Base-by-base conservation (phyloP, 2,888 invertebrate species). In the Bembecia ichneumoniformis region DNA sequence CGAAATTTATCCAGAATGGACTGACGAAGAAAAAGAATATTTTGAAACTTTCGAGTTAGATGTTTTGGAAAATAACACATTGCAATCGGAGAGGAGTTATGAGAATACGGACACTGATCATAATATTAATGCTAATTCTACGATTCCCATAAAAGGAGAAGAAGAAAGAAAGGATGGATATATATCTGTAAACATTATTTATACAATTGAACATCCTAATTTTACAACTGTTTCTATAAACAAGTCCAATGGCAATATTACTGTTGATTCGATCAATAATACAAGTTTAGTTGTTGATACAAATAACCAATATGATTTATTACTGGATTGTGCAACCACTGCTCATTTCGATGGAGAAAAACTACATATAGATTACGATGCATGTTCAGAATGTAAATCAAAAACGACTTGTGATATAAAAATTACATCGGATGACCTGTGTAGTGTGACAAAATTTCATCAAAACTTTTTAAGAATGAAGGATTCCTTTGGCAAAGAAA, bases 141-240 rank as follows among this genome's bases (percentile, higher is more conserved):
- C 16, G 2, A 44, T 35, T 10, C 17, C 34, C 5, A 36, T 9
- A 3, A 9, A 16, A 11, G 15, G 15, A 2, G 65, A 68, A 46
- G 65, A 72, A 48, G 55, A 54, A 52, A 61, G 71, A 52, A 60
- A 55, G 0, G 84, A 84, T 59, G 84, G 84, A 5, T 86, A 75
- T 53, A 47, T 83, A 50, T 78, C 77, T n/a, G 59, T 86, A 9
- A 70, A 76, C 53, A 52, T 79, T 9, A 56, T 69, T 44, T 78
- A 68, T 56, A 74, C 72, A 1, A 68, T 87, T 52, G 89, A 90
- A 63, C 89, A 89, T 71, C 66, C 70, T 35, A 81, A 88, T 67
- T 89, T 88, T 58, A 77, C 88, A n/a, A 82, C 86, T n/a, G 71
- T 89, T 14, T 74, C 72, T 45, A 72, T 88, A 52, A 77, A 88